Conservation (phyloP, 2,113 vertebrate species). For the Tinamus guttatus region DNA sequence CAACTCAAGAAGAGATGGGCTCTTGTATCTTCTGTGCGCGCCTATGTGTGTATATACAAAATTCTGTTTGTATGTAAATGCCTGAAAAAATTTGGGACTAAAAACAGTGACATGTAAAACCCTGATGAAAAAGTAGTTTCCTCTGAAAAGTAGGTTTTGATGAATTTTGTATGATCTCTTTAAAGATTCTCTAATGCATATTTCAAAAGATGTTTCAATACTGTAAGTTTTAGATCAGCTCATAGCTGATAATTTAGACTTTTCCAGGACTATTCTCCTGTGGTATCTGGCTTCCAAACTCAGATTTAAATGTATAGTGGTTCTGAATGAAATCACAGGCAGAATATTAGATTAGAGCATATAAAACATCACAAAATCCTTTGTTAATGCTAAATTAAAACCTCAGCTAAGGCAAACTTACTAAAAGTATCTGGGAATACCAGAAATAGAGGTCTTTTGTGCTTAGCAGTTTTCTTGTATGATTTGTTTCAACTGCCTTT, state of each 20-base stretch:
- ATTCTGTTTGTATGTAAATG: slow-evolving; percentile 63
- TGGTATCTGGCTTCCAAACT: slow-evolving; percentile 69
- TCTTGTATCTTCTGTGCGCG: background rate
- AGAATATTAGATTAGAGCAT: slow-evolving; percentile 75
- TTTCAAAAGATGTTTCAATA: slow-evolving; percentile 79
- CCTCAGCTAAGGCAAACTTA: slow-evolving; percentile 57
- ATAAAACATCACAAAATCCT: slow-evolving; percentile 75
- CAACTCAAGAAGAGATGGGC: background rate
- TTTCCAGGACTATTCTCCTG: slow-evolving; percentile 69
- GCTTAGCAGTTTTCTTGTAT: slow-evolving; percentile 25
- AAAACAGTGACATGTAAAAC: slow-evolving; percentile 57
- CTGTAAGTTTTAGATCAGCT: slow-evolving; percentile 73
- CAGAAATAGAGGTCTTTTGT: slow-evolving; percentile 48
- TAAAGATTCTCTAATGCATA: slow-evolving; percentile 78
- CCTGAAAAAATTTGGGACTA: slow-evolving; percentile 42
- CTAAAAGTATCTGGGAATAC: slow-evolving; percentile 48
- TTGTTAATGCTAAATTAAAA: slow-evolving; percentile 78
- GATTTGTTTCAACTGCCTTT: slow-evolving; percentile 27
- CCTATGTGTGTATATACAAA: background rate
- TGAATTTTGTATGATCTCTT: slow-evolving; percentile 81
- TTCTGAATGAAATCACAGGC: slow-evolving; percentile 70
- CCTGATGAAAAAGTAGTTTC: slow-evolving; percentile 63
- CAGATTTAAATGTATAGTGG: slow-evolving; percentile 72
- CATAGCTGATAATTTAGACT: slow-evolving; percentile 74
- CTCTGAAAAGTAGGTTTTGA: slow-evolving; percentile 79